Base-by-base conservation (phyloP, 2,113 vertebrate species). In the Neoarius graeffei region DNA sequence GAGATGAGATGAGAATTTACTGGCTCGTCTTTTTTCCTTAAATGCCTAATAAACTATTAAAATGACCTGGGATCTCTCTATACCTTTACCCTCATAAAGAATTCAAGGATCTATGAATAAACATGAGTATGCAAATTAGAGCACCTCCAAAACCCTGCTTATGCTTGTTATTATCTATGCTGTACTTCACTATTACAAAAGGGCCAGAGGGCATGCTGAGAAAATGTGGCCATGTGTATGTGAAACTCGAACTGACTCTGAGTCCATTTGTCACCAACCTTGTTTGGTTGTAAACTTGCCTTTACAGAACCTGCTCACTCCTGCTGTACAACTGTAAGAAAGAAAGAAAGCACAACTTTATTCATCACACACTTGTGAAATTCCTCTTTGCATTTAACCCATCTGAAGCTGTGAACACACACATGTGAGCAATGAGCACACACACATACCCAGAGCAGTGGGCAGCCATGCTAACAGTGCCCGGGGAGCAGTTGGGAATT, bases 101-200 rank as follows among this genome's bases (percentile, higher is more conserved):
- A 73, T 73, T 73, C 66, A 69, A 69, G 66, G 4, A 6, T 69
- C 69, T 42, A 73, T 73, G 35, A 73, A 73, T 73, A 73, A 73
- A 73, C 35, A 48, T 48, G 35, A 73, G 69, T 73, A 73, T 73
- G 69, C 69, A 42, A 73, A 73, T 73, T 42, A 20, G 69, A 73
- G 2, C 35, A 20, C 7, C 17, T 35, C 30, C 27, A 35, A 14
- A 35, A 71, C 67, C 67, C 27, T 17, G 67, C 67, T 71, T 15
- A 17, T 71, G 67, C 67, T 35, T 71, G 67, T 7, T 30, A 71
- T 48, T 74, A 74, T 74, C 35, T 74, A 42, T 52, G 20, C 42
- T 50, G 71, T 74, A 74, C 42, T 50, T 76, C 42, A 76, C 73
- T 50, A 76, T 76, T 76, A 76, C 42, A 50, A 50, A 76, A 76